A percentile compares a stretch with the other conserved stretches of the same genome.
These are phyloP conservation scores for Adelosebastes latens DNA, from an alignment of 2,797 vertebrate genomes.

Conservation along the genomic window DNA sequence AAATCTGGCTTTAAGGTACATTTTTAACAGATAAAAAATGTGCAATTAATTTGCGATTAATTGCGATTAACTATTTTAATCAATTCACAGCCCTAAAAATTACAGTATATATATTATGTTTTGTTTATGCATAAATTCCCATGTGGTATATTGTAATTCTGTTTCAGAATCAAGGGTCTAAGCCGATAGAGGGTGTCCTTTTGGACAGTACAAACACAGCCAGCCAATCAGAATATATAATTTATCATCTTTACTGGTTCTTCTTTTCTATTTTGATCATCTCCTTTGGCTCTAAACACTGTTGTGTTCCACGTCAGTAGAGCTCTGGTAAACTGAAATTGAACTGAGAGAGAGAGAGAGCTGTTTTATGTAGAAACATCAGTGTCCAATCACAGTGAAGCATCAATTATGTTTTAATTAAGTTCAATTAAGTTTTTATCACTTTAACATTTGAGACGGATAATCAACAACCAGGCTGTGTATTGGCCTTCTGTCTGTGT, in stretches of 20 bases:
- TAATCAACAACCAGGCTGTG: conserved; percentile 23
- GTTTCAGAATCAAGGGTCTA: too few relatives aligned
- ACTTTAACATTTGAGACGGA: conserved; percentile 40
- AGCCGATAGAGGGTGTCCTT: too few relatives aligned
- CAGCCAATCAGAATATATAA: too few relatives aligned
- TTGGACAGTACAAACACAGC: too few relatives aligned
- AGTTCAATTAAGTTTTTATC: conserved; percentile 70
- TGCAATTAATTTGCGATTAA: too few relatives aligned
- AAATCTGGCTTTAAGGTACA: too few relatives aligned
- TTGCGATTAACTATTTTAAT: too few relatives aligned
- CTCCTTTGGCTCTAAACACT: neutral
- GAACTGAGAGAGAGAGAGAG: neutral
- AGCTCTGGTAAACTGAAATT: neutral
- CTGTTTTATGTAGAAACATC: neutral
- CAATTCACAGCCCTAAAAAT: too few relatives aligned
- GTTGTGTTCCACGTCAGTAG: neutral
- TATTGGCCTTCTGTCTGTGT: conserved; percentile 8
- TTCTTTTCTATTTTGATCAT: neutral
- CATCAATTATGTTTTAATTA: conserved; percentile 69
- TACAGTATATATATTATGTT: too few relatives aligned
- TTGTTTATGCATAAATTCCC: too few relatives aligned
- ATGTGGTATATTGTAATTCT: too few relatives aligned
- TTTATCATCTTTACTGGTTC: neutral
- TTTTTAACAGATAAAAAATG: too few relatives aligned
- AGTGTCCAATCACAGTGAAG: conserved; percentile 17